Evolutionary conservation across 2,888 invertebrate species (phyloP), one percentile per base, ranked within the genome.

Genomic region (Orthonevra nobilis): DNA sequence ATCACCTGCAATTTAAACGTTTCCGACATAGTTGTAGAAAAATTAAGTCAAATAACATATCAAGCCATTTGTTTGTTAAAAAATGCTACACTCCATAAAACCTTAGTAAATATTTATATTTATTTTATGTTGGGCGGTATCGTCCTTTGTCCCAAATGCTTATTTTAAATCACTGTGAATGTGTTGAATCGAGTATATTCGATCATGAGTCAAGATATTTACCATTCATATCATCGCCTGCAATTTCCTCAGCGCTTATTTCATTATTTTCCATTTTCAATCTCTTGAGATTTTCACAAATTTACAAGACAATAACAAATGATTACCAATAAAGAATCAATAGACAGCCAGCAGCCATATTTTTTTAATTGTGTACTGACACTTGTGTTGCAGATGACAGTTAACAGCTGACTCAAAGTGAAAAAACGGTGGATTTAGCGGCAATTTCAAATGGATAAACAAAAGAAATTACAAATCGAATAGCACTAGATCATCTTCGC

Each of bases 281-380:
- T 36, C 42, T 40, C 1, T 38, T 30, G 9, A 40, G 52, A 17
- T 34, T 12, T 3, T 15, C 23, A 23, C 28, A 28, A 23, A 63
- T 38, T 17, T 9, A 38, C 19, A 23, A 48, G 20, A 36, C 19
- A 34, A 61, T n/a, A 36, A 56, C 20, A 50, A 63, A 54, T 72
- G 42, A 30, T 72, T 58, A 7, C 34, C 2, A 10, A 48, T 17
- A 26, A 3, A 12, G 9, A n/a, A n/a, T n/a, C 20, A 12, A 30
- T 38, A 68, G 20, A 10, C 52, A 40, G 58, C 32, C 15, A 30
- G 70, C 72, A 72, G 77, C 77, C 77, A 77, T 77, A 15, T 72
- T 77, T 61, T 23, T 58, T 77, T 48, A 58, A 48, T 58, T 58
- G 19, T 64, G 30, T 64, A 58, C 44, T 64, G 64, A 77, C 64